Percentiles rank a stretch among this genome's conserved stretches.
phyloP scores from a whole-genome alignment of 2,113 vertebrate genomes.

The Perccottus glenii region DNA sequence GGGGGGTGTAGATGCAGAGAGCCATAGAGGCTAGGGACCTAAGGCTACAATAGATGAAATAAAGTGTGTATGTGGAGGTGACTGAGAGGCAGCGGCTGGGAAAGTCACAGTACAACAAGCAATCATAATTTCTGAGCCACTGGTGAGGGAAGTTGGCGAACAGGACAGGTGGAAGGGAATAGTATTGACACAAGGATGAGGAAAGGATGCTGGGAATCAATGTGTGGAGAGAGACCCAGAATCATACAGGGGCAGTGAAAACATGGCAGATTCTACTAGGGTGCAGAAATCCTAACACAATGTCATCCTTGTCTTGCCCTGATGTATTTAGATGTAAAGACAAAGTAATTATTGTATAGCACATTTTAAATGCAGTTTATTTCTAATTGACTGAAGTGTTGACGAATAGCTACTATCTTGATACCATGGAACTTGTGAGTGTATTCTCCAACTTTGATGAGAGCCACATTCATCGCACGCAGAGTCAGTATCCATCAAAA shows the following conservation, averaged over 20 bases:
- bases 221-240: slow-evolving; percentile 63
- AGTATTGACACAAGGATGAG: slow-evolving; percentile 78
- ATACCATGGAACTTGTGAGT: no score
- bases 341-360: no score
- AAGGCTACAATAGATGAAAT: slow-evolving; percentile 51
- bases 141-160: slow-evolving; percentile 77
- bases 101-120: slow-evolving; percentile 77
- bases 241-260: slow-evolving; percentile 68
- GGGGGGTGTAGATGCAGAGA: slow-evolving; percentile 53
- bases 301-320: no score
- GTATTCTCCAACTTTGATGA: no score
- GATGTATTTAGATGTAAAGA: no score
- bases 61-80: slow-evolving; percentile 59
- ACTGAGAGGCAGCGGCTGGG: slow-evolving; percentile 62
- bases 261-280: slow-evolving; percentile 75
- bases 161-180: slow-evolving; percentile 83
- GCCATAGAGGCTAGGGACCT: slow-evolving; percentile 50
- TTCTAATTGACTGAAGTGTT: no score
- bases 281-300: slow-evolving; percentile 32
- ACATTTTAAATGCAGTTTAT: no score
- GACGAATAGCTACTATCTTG: no score
- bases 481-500: no score
- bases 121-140: slow-evolving; percentile 80
- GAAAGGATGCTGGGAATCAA: slow-evolving; percentile 71
- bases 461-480: no score